Conservation (phyloP, 2,113 vertebrate genomes). For the Varanus komodoensis region DNA sequence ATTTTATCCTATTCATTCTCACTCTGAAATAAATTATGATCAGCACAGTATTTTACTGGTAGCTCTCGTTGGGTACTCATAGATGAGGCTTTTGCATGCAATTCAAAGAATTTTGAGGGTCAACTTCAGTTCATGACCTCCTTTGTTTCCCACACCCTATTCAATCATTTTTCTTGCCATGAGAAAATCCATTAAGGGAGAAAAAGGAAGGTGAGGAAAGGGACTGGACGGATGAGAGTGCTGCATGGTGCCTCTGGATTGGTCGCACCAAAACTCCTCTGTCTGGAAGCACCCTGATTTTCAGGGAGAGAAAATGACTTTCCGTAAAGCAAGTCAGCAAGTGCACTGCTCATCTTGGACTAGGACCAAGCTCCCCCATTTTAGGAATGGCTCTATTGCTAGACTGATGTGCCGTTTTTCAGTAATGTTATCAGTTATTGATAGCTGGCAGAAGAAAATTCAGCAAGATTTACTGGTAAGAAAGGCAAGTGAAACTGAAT, state of each 20-base stretch:
- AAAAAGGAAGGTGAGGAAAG: too few species aligned
- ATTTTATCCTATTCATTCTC: not conserved
- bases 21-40: not conserved
- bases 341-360: not conserved
- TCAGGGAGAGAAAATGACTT: not conserved
- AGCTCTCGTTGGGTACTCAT: not conserved
- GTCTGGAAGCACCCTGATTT: not conserved
- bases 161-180: too few species aligned
- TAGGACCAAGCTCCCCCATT: too few species aligned
- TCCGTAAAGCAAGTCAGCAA: not conserved
- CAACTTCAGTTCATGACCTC: too few species aligned
- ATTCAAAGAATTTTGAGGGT: not conserved
- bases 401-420: not conserved
- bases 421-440: not conserved
- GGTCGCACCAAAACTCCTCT: not conserved
- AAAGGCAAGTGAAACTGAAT: too few species aligned
- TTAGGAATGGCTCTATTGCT: not conserved
- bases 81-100: not conserved
- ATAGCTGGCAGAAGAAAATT: too few species aligned
- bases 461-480: not conserved
- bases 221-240: too few species aligned
- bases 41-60: not conserved
- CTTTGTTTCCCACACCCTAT: too few species aligned
- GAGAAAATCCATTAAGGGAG: too few species aligned
- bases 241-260: too few species aligned